phyloP scores from a whole-genome alignment of 2,797 vertebrate species.

The Carduelis carduelis region DNA sequence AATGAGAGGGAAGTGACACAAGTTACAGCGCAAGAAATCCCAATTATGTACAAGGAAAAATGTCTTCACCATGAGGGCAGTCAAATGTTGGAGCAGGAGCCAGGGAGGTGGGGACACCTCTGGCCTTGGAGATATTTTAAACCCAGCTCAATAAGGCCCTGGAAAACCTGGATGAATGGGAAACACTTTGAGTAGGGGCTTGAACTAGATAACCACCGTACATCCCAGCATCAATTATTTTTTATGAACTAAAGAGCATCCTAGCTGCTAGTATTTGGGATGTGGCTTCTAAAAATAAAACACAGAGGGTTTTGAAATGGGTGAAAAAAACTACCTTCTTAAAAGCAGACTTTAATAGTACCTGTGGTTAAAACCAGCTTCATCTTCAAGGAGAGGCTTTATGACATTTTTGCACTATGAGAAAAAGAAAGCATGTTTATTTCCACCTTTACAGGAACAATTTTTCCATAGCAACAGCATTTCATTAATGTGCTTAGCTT shows the following conservation, averaged over 20 bases:
- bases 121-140: background rate
- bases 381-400: background rate
- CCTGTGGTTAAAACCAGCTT: background rate
- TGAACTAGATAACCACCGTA: background rate
- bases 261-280: background rate
- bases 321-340: background rate
- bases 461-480: slow-evolving; percentile 34
- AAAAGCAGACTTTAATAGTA: background rate
- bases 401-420: background rate
- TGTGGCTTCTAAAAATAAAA: background rate
- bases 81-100: background rate
- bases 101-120: background rate
- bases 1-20: background rate
- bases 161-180: background rate
- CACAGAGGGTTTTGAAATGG: background rate
- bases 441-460: background rate
- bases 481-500: background rate
- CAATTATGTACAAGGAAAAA: background rate
- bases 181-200: background rate
- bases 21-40: background rate
- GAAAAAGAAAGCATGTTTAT: background rate
- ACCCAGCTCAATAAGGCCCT: background rate
- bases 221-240: background rate
- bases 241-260: background rate
- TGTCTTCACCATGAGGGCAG: background rate